A percentile compares a stretch with the other conserved stretches of the same genome.
These are phyloP conservation scores for Deilephila elpenor DNA, from an alignment of 2,888 invertebrate species.

Conservation along the genomic window DNA sequence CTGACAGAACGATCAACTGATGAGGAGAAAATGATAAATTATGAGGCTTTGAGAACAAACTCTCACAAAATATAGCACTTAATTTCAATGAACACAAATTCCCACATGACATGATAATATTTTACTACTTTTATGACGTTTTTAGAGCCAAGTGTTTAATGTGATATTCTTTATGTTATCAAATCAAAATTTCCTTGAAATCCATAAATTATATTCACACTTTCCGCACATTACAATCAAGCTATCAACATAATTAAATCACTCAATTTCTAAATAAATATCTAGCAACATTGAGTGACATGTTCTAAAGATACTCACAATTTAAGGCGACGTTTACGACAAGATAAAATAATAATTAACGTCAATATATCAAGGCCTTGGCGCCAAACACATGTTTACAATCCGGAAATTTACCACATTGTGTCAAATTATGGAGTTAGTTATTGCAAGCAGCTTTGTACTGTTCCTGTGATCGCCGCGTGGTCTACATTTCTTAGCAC, in stretches of 20 bases:
- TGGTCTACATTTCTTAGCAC: background rate
- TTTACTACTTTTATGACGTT: too few relatives aligned
- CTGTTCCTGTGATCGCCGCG: background rate
- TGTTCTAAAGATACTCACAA: slow-evolving; percentile 38
- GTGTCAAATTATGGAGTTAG: background rate
- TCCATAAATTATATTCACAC: background rate
- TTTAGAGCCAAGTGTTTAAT: too few relatives aligned
- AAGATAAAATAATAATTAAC: slow-evolving; percentile 35
- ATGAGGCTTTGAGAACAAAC: too few relatives aligned
- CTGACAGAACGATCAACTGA: too few relatives aligned
- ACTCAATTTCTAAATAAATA: background rate
- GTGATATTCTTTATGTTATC: too few relatives aligned
- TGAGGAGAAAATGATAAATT: too few relatives aligned
- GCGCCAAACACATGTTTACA: slow-evolving; percentile 22
- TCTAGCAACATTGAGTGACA: background rate
- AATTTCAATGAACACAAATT: too few relatives aligned
- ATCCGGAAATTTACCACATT: slow-evolving; percentile 12
- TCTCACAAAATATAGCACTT: too few relatives aligned
- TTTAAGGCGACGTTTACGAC: slow-evolving; percentile 38
- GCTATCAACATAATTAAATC: background rate
- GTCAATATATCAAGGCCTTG: slow-evolving; percentile 18
- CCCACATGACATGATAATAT: too few relatives aligned
- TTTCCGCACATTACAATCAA: background rate
- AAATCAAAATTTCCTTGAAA: background rate
- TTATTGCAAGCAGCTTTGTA: background rate